Evolutionary conservation across 2,797 vertebrate genomes (phyloP).

Genomic region (Sus cebifrons): DNA sequence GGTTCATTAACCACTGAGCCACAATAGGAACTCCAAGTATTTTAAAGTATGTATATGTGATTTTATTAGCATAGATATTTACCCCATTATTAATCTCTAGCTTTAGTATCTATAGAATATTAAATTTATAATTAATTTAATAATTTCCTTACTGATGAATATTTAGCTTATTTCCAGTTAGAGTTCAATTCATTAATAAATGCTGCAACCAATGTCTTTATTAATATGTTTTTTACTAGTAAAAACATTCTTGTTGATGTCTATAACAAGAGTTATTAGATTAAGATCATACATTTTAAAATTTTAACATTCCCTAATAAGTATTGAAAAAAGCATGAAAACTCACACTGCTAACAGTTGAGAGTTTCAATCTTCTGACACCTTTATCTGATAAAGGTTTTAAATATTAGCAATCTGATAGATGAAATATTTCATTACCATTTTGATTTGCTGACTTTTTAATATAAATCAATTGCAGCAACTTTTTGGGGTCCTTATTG

Average conservation of each 20-base stretch:
- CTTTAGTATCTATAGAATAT: background rate
- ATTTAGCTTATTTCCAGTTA: background rate
- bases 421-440: background rate
- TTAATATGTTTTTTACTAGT: background rate
- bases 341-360: background rate
- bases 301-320: background rate
- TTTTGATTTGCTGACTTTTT: background rate
- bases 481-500: background rate
- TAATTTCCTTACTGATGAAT: background rate
- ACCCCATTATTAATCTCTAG: background rate
- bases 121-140: background rate
- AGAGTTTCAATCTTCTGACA: background rate
- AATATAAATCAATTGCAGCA: constrained; percentile 13
- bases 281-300: background rate
- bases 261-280: background rate
- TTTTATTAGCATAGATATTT: constrained; percentile 5
- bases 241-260: background rate
- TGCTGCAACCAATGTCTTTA: background rate
- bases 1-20: no score
- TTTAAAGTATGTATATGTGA: background rate
- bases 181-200: background rate
- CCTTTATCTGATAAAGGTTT: background rate
- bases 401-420: background rate
- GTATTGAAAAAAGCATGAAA: background rate
- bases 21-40: background rate